A percentile compares a stretch with the other conserved stretches of the same genome.
Evolutionary conservation across 1,140 invertebrate genomes (phyloP).

Genomic region (Helicoverpa armigera): DNA sequence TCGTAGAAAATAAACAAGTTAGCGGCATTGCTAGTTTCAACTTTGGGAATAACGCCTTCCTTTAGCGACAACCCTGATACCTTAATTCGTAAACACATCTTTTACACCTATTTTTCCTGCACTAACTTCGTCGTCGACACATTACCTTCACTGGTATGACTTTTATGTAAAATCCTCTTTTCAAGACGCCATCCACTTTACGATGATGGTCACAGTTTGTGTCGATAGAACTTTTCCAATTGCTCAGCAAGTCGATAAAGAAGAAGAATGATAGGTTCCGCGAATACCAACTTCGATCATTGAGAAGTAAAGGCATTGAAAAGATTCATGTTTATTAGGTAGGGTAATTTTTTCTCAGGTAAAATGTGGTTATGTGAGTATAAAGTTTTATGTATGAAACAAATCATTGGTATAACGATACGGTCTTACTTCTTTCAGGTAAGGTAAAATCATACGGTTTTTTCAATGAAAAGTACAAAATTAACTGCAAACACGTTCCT

Average conservation of each 20-base stretch:
- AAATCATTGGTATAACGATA: too few species aligned
- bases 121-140: neutral
- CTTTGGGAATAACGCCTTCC: too few species aligned
- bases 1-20: neutral
- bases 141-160: neutral
- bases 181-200: neutral
- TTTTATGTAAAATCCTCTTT: conserved; percentile 12
- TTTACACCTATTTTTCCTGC: too few species aligned
- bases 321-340: neutral
- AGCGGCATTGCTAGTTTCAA: too few species aligned
- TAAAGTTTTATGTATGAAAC: neutral
- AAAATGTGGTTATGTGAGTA: neutral
- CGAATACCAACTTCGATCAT: neutral
- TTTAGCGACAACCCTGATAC: neutral
- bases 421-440: too few species aligned
- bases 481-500: neutral
- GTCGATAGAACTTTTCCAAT: conserved; percentile 20
- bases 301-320: conserved; percentile 1
- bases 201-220: conserved; percentile 9
- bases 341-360: neutral
- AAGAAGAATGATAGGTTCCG: conserved; percentile 11
- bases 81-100: too few species aligned
- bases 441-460: too few species aligned
- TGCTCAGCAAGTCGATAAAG: conserved; percentile 15
- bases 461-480: too few species aligned